Evolutionary conservation across 2,113 vertebrate species (phyloP).

Genomic region (Pygathrix nemaeus): DNA sequence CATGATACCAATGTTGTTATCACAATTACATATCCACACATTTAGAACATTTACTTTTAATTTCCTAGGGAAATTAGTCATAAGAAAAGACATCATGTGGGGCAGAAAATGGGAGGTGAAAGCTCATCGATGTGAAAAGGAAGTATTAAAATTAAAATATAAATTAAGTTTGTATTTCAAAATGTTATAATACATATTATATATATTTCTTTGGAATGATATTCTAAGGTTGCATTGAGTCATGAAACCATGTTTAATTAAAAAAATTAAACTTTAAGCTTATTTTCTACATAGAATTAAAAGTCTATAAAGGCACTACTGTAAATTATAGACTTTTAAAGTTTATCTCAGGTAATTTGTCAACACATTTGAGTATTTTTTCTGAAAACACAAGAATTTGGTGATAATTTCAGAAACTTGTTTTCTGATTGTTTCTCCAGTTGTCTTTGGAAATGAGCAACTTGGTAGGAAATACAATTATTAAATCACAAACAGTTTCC

Average conservation of each 20-base stretch:
- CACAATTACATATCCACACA: background rate
- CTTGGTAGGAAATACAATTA: background rate
- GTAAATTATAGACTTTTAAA: background rate
- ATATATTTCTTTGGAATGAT: background rate
- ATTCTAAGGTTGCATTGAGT: background rate
- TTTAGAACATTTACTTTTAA: background rate
- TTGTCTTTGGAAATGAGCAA: background rate
- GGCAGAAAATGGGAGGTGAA: background rate
- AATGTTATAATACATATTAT: background rate
- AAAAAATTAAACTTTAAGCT: background rate
- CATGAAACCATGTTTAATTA: background rate
- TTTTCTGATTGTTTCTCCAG: background rate
- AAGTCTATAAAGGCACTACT: background rate
- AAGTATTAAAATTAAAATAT: constrained; percentile 21
- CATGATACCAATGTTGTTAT: background rate
- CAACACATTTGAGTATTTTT: background rate
- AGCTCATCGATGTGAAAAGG: background rate
- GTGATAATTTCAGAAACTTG: background rate
- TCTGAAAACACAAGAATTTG: background rate
- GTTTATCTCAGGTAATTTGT: background rate
- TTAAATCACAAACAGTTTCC: background rate
- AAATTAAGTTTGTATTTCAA: background rate
- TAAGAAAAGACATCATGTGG: background rate
- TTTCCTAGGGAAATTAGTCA: background rate
- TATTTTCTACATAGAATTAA: background rate